Evolutionary conservation across 1,140 invertebrate species (phyloP).

Genomic region (Watersipora subatra): DNA sequence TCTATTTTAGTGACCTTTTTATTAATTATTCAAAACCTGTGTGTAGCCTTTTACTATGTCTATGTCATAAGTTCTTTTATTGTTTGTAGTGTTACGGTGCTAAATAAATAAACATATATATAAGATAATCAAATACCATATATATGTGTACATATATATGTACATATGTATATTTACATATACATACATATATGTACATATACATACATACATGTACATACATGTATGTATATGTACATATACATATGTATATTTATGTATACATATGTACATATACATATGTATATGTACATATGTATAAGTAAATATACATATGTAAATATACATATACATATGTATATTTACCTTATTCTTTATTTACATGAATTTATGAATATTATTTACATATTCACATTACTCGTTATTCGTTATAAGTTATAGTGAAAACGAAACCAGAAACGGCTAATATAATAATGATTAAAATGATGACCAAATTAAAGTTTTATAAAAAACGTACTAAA

Average conservation of each 20-base stretch:
- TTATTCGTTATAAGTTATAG: neutral
- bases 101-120: no score
- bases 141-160: slow-evolving; percentile 8
- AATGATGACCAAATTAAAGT: neutral
- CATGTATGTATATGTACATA: slow-evolving; percentile 2
- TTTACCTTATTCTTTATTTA: neutral
- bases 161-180: slow-evolving; percentile 7
- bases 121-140: neutral
- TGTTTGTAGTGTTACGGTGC: no score
- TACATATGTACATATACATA: neutral
- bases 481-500: neutral
- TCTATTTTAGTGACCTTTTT: no score
- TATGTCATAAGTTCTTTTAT: no score
- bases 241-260: neutral
- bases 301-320: neutral
- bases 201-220: slow-evolving; percentile 6
- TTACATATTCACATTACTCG: neutral
- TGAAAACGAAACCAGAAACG: no score
- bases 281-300: neutral
- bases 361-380: neutral
- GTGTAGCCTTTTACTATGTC: no score
- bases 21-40: no score
- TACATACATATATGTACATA: slow-evolving; percentile 8
- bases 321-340: neutral
- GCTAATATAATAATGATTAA: neutral